Evolutionary conservation across 2,888 invertebrate species (phyloP), one percentile per base, ranked within the genome.

Genomic region (Leptodirus hochenwartii): DNA sequence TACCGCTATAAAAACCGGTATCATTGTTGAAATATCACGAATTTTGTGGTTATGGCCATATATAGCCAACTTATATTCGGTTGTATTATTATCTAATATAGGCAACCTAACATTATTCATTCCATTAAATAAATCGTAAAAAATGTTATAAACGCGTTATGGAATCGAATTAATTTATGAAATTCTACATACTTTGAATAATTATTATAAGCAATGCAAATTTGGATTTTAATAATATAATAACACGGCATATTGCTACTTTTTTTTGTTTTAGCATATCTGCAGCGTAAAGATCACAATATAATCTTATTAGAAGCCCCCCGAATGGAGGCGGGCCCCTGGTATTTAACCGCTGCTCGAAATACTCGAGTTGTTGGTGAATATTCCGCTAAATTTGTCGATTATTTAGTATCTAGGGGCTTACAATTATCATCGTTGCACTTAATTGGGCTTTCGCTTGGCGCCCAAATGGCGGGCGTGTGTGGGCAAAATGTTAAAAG

Each of bases 381-480:
- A 29, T 66, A 62, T 40, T 59, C 64, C 0, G 71, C 66, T 0
- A 46, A 50, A 39, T 62, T 71, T 41, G 58, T 71, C 2, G 66
- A 69, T 44, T 70, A 64, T 36, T 43, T 71, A 30, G 66, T 69
- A 1, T 55, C 63, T 2, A 62, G 65, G 38, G 68, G 67, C 1
- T 44, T 69, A 22, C 49, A 64, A 22, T 41, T 69, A 17, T 59
- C 62, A 15, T 60, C 56, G 32, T 58, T 70, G 1, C 69, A 70
- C 41, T 45, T 70, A 15, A 53, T 69, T 3, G 72, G 73, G 0
- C 61, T 69, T 46, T 70, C 70, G 41, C 43, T 73, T 31, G 73
- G 72, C 0, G 68, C 66, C 0, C 72, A 73, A 37, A 60, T 67
- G 34, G 70, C 69, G 1, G 74, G 73, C 1, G 66, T 71, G 1